Base-by-base conservation (phyloP, 2,797 vertebrate genomes). In the Amblyopsis hoosieri region DNA sequence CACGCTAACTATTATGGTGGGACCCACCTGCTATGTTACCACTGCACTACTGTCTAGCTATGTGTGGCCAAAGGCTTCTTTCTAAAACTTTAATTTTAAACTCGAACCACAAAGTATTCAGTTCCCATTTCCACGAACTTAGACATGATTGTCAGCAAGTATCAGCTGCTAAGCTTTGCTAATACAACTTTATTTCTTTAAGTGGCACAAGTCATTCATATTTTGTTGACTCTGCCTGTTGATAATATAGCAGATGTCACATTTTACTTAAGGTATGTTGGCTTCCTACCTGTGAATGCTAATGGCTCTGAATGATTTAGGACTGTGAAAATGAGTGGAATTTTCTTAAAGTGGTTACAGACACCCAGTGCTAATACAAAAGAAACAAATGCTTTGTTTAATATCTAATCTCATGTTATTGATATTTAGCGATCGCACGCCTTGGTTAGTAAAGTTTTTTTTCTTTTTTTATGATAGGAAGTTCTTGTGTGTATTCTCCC, bases 21-120 rank as follows among this genome's bases (percentile, higher is more conserved):
- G 49, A 62, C 69, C 60, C 67, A 14, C 54, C 50, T 70, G 33
- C 49, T 57, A 63, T 67, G 42, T 67, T 29, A 72, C 58, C 53
- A 73, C 67, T 71, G 67, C 81, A 76, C 79, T 73, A 66, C 78
- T 83, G 46, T 69, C 69, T 62, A 63, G 66, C 71, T 80, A 37
- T 65, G 61, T 61, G 71, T 74, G 75, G 72, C 78, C 75, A 76
- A 79, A 84, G 72, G 60, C 67, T 54, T 54, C 12, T 19, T 19
- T 13, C 15, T 1, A 10, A 29, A 7, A 13, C n/a, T 46, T 78
- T 69, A 1, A 57, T 60, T 66, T 37, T 49, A 37, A 37, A 19
- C 12, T n/a, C 3, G 33, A 50, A 15, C 12, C 12, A 60, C 68
- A 67, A 62, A 13, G 2, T 29, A 49, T 37, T 76, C 63, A 62